Percentiles rank a stretch among this genome's conserved stretches.
Conservation (phyloP, 2,797 vertebrate species). For the Sebastiscus albofasciatus region DNA sequence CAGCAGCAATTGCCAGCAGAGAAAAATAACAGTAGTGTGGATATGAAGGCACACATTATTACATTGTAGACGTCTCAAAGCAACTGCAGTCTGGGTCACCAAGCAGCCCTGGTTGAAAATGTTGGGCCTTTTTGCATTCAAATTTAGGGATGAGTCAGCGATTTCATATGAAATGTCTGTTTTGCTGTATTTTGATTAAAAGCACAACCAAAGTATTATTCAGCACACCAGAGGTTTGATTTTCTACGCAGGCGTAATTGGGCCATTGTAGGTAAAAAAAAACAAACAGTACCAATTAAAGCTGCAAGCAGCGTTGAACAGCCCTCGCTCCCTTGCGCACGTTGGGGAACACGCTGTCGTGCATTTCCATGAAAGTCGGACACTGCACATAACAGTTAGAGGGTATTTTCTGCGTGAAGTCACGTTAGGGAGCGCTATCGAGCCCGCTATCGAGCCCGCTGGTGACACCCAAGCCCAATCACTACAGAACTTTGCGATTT, state of each 20-base stretch:
- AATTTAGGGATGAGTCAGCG: conserved; percentile 5
- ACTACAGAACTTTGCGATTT: too few species aligned
- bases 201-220: conserved; percentile 6
- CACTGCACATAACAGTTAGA: too few species aligned
- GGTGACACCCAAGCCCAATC: too few species aligned
- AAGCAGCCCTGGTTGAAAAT: conserved; percentile 9
- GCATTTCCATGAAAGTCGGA: too few species aligned
- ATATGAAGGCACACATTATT: conserved; percentile 54
- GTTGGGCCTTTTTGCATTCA: conserved; percentile 12
- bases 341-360: too few species aligned
- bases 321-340: too few species aligned
- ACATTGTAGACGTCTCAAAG: conserved; percentile 35
- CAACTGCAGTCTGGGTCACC: conserved; percentile 38
- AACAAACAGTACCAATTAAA: not conserved
- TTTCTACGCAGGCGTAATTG: not conserved
- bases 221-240: not conserved
- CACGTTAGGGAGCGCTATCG: too few species aligned
- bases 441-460: too few species aligned
- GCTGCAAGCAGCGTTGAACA: too few species aligned
- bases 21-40: conserved; percentile 54
- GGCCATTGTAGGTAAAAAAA: not conserved
- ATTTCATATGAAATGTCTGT: not conserved
- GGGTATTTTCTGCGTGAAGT: too few species aligned
- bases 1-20: conserved; percentile 63
- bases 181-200: conserved; percentile 7